These are phyloP conservation scores for Papilio protenor DNA, from an alignment of 2,888 invertebrate species.

Conservation along the genomic window DNA sequence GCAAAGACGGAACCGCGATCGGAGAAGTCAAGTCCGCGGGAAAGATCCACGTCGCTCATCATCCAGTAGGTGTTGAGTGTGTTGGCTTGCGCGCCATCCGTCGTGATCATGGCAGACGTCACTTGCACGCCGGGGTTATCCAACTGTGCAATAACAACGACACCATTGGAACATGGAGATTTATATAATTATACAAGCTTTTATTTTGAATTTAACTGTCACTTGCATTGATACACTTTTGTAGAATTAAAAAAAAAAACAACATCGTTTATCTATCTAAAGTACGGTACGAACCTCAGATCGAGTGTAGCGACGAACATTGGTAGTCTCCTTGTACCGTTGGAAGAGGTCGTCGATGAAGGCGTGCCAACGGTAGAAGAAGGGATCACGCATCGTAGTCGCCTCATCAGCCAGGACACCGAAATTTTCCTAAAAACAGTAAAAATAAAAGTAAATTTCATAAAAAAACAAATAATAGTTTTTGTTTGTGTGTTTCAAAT, in stretches of 20 bases:
- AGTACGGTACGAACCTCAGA: slow-evolving; percentile 63
- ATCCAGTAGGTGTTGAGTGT: slow-evolving; percentile 90
- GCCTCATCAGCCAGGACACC: slow-evolving; percentile 92
- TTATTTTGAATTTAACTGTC: not conserved
- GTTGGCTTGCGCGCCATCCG: slow-evolving; percentile 81
- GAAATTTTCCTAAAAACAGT: slow-evolving; percentile 86
- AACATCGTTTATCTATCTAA: not conserved
- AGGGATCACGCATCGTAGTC: slow-evolving; percentile 93
- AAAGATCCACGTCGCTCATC: slow-evolving; percentile 90
- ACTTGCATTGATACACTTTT: not conserved
- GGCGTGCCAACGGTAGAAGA: slow-evolving; percentile 94
- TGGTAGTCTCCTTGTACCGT: slow-evolving; percentile 85
- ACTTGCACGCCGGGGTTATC: slow-evolving; percentile 85
- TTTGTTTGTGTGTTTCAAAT: too few species aligned
- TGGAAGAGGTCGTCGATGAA: slow-evolving; percentile 90
- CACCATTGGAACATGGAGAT: not conserved
- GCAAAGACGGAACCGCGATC: slow-evolving; percentile 88
- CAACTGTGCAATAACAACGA: slow-evolving; percentile 72
- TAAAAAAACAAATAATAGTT: too few species aligned
- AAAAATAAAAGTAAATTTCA: not conserved
- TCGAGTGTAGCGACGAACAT: slow-evolving; percentile 69
- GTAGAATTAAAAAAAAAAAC: not conserved
- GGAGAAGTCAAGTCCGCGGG: slow-evolving; percentile 91
- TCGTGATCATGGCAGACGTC: slow-evolving; percentile 74
- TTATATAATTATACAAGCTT: not conserved